These are phyloP conservation scores for Hartigia nigra DNA, from an alignment of 2,888 invertebrate genomes.

Conservation along the genomic window DNA sequence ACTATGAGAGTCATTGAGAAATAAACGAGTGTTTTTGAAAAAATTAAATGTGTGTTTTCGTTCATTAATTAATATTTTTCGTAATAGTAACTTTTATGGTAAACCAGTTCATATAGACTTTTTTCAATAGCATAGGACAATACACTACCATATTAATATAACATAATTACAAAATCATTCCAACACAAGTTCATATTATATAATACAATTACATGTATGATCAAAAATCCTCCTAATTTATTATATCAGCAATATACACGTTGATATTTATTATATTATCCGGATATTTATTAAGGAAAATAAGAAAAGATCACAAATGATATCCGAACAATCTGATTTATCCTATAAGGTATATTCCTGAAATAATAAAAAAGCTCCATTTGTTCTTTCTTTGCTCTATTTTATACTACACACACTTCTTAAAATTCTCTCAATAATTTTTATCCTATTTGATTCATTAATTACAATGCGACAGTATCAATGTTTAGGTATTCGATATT, in stretches of 20 bases:
- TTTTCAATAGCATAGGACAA: conserved; percentile 29
- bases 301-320: background rate
- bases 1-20: background rate
- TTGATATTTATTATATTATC: background rate
- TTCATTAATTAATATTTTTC: conserved; percentile 46
- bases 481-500: background rate
- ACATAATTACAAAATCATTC: conserved; percentile 41
- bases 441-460: background rate
- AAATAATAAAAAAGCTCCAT: background rate
- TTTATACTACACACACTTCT: background rate
- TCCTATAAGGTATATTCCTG: background rate
- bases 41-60: conserved; percentile 38
- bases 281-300: background rate
- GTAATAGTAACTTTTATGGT: conserved; percentile 43
- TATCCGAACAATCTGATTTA: background rate
- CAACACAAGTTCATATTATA: conserved; percentile 33
- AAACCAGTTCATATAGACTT: conserved; percentile 43
- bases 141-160: conserved; percentile 38
- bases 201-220: conserved; percentile 14
- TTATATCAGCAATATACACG: conserved; percentile 16
- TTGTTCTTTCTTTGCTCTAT: background rate
- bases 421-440: background rate
- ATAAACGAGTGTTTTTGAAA: conserved; percentile 27
- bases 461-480: background rate
- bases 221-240: conserved; percentile 22